Base-by-base conservation (phyloP, 2,888 invertebrate genomes). In the Notodonta dromedarius region DNA sequence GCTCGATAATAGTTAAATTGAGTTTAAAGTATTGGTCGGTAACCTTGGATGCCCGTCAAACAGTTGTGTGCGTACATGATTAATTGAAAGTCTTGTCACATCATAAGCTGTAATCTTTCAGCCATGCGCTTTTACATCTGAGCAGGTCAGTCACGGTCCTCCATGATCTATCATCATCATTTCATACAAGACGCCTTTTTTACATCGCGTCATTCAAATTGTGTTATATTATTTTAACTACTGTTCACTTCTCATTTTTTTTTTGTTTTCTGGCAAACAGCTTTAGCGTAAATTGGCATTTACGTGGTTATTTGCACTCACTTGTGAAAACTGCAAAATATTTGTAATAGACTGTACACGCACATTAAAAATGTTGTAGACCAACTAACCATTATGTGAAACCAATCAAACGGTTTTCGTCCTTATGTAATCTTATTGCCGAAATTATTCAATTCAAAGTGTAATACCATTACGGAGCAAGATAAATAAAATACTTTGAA, bases 61-160 rank as follows among this genome's bases (percentile, higher is more conserved):
- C 82, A 83, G 84, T 84, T 84, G 86, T 89, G 88, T 87, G 89
- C 85, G 85, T 84, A 79, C 76, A 71, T 73, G 69, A 74, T 79
- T 78, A 82, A 79, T 84, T 80, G 80, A 86, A 79, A 84, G 76
- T 80, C 82, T 80, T 78, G 80, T 86, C 88, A 85, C 82, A 76
- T 85, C 87, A 87, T 85, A 78, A 81, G 83, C 83, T 81, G 84
- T 83, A 78, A 79, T 81, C 76, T 78, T 80, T 81, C 80, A 79
- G 78, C 79, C 80, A 79, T 83, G 80, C 82, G 85, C 85, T 87
- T 86, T 75, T 76, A 76, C 75, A 79, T 79, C 71, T 76, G 73
- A 78, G 74, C 76, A 73, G 73, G 76, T 77, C 69, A 74, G 76
- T 76, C 55, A 55, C 55, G 55, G 72, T 69, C 73, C 73, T 74